Percentiles rank a stretch among this genome's conserved stretches.
phyloP scores from a whole-genome alignment of 2,797 vertebrate genomes.

The Amniataba percoides region DNA sequence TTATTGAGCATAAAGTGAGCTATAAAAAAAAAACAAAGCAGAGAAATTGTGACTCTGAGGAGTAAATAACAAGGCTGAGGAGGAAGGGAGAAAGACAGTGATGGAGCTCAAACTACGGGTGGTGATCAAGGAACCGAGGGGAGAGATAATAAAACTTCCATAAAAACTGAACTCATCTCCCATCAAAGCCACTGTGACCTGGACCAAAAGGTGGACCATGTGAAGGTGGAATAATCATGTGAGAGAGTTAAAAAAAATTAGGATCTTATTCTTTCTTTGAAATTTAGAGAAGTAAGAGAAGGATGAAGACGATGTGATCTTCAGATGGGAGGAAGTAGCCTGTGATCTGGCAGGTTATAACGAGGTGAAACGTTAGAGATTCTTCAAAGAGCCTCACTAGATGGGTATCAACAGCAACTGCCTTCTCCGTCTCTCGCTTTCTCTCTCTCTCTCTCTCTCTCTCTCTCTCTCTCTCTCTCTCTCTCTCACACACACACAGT shows the following conservation, averaged over 20 bases:
- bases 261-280: neutral
- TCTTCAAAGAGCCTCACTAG: conserved; percentile 58
- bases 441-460: neutral
- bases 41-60: neutral
- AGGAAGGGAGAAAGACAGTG: neutral
- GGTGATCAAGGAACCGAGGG: neutral
- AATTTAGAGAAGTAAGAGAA: neutral
- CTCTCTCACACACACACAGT: neutral
- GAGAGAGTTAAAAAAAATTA: conserved; percentile 1
- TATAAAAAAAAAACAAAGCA: neutral
- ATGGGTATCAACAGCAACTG: conserved; percentile 16
- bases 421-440: neutral
- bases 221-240: neutral
- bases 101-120: neutral
- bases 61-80: conserved; percentile 1
- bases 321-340: conserved; percentile 18
- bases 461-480: too few species aligned
- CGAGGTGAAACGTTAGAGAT: conserved; percentile 37
- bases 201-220: neutral
- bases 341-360: conserved; percentile 35
- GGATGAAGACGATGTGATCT: neutral
- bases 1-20: neutral
- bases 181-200: neutral
- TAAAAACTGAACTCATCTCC: neutral
- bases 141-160: neutral